Evolutionary conservation across 1,140 invertebrate species (phyloP), one percentile per base, ranked within the genome.

Genomic region (Olivierus martensii): DNA sequence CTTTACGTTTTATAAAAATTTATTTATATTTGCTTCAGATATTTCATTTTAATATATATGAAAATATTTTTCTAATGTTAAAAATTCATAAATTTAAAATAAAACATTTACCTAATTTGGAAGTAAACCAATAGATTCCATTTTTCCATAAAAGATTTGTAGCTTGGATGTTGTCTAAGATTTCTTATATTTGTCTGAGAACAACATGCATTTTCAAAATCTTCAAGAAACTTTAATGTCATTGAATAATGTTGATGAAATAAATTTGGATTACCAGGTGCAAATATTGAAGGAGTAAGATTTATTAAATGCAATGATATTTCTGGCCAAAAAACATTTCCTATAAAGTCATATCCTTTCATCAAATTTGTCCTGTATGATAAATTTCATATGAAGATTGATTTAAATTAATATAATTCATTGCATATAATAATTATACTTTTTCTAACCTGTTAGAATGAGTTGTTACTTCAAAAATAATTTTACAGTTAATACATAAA

Each of bases 111-210:
- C 76, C 77, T 75, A 62, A 95, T 90, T 74, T 95, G 90, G 71
- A 89, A 95, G 68, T 96, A 94, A 15, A 96, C 87, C 34, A 88
- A 83, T 22, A 95, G 73, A 72, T 93, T 94, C 86, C 91, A 96
- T 62, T 84, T 82, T 51, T 79, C 77, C 46, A 87, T 73, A 68
- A 93, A 90, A 44, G 62, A 63, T 15, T 67, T 63, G 59, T 73
- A 75, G 41, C 63, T 65, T 0, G 64, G 55, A 59, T 70, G 68
- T 18, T 62, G 57, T 47, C 71, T 42, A 19, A 72, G 61, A 43
- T 66, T 55, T 48, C 65, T 64, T 11, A 71, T 65, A 62, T 65
- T 75, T 36, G 75, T 72, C 57, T 68, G 56, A 18, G 73, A 74
- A 2, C 70, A 69, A 63, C 84, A 83, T 44, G 77, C 71, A 19